A percentile compares a stretch with the other conserved stretches of the same genome.
Conservation (phyloP, 2,888 invertebrate species). For the Epistrophella euchroma region DNA sequence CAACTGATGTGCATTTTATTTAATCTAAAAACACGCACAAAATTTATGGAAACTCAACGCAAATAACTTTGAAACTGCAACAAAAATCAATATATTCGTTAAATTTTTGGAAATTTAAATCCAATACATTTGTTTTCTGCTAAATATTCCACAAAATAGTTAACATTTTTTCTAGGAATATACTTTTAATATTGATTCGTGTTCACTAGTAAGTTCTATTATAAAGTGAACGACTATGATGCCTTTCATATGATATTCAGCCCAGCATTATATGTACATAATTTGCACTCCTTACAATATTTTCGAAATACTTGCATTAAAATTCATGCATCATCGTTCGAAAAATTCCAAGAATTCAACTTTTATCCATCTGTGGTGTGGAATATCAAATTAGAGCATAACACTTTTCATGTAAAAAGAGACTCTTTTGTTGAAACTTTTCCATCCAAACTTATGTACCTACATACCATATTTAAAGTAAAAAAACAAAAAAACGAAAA, state of each 20-base stretch:
- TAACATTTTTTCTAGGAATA: too few species aligned
- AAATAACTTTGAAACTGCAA: too few species aligned
- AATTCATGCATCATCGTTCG: constrained; percentile 27
- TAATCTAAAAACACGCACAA: too few species aligned
- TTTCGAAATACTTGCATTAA: neutral
- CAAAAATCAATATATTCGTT: too few species aligned
- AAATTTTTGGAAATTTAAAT: too few species aligned
- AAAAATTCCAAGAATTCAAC: constrained; percentile 30
- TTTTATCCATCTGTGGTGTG: constrained; percentile 15
- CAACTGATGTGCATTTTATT: too few species aligned
- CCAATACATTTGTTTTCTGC: too few species aligned
- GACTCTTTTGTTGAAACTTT: neutral
- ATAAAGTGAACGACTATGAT: neutral
- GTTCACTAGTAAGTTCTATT: neutral
- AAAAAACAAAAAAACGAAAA: neutral
- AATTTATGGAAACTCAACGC: too few species aligned
- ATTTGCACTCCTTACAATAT: neutral
- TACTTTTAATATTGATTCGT: too few species aligned
- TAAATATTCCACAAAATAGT: too few species aligned
- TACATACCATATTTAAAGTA: neutral
- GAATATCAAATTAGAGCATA: constrained; percentile 41
- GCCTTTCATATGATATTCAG: neutral
- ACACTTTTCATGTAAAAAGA: constrained; percentile 10
- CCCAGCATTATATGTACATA: neutral
- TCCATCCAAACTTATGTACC: neutral